These are phyloP conservation scores for Helostoma temminkii DNA, from an alignment of 2,797 vertebrate species.

Conservation along the genomic window DNA sequence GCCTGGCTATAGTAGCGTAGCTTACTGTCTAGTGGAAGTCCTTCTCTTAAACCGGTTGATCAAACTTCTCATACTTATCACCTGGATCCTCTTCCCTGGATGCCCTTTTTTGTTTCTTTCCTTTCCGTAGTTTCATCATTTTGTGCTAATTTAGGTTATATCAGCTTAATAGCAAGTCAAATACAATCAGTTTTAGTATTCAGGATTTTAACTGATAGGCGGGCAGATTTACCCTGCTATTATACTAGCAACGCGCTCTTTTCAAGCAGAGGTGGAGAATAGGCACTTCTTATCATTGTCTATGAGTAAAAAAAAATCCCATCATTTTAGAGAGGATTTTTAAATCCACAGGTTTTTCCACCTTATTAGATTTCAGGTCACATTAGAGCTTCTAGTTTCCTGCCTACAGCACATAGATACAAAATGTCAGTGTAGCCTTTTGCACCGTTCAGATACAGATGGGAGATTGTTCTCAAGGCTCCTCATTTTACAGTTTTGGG, in stretches of 20 bases:
- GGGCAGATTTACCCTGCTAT: constrained; percentile 46
- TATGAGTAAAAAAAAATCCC: constrained; percentile 58
- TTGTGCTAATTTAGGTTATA: constrained; percentile 53
- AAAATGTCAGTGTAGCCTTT: constrained; percentile 51
- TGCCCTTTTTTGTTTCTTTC: too few relatives aligned
- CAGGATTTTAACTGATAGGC: constrained; percentile 63
- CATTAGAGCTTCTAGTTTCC: constrained; percentile 43
- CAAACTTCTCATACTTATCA: too few relatives aligned
- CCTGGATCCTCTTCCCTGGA: too few relatives aligned
- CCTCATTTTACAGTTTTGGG: constrained; percentile 15
- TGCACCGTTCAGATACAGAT: constrained; percentile 35
- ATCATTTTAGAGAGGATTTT: constrained; percentile 40
- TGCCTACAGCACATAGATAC: constrained; percentile 33
- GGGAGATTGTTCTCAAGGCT: constrained; percentile 41
- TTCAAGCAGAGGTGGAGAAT: constrained; percentile 54
- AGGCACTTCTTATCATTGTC: constrained; percentile 49
- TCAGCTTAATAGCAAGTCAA: constrained; percentile 42
- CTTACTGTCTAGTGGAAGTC: too few relatives aligned
- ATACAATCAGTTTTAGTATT: constrained; percentile 51
- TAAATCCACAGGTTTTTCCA: constrained; percentile 39
- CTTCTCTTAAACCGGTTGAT: too few relatives aligned
- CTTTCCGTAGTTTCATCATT: too few relatives aligned
- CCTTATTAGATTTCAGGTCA: constrained; percentile 61
- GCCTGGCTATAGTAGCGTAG: too few relatives aligned
- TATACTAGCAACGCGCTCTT: constrained; percentile 56